Base-by-base conservation (phyloP, 2,113 vertebrate species). In the Actinemys pallida region DNA sequence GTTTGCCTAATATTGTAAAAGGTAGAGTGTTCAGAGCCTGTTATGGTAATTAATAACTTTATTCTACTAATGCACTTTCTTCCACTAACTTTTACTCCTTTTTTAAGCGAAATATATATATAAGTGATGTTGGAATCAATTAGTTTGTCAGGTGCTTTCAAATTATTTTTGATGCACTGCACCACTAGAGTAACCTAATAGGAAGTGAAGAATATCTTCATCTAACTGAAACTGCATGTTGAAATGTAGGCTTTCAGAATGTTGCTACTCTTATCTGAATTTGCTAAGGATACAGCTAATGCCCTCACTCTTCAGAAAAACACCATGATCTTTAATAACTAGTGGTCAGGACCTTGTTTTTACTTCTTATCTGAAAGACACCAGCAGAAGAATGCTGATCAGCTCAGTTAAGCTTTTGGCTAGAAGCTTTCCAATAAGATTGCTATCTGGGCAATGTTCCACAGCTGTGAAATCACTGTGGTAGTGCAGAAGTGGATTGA, bases 391-490 rank as follows among this genome's bases (percentile, higher is more conserved):
- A 92, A 91, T 86, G 94, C 54, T 52, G 82, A 95, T 83, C 5
- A 1, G 75, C 87, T 93, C 82, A 54, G 93, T 75, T 56, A 89
- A 92, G 91, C 81, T 91, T 29, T 91, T 96, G 93, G 95, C 94
- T 93, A 52, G 45, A 19, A 62, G 4, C 45, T 42, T 80, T 85
- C 22, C 47, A 84, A 22, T 79, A 84, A 90, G 90, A 89, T 91
- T n/a, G 11, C 83, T 89, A 59, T 95, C 93, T 76, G 96, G 97
- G 96, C 97, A 96, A 42, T 0, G 1, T 82, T 97, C 96, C 97
- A 97, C 4, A 52, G 84, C 94, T 93, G 84, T 97, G 96, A 97
- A 96, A 97, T 96, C 97, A 97, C 88, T 89, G 65, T 69, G 85
- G 92, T 95, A 93, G 95, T 96, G 96, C 91, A 65, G 75, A 59